Percentiles rank a stretch among this genome's conserved stretches.
These are phyloP conservation scores for Dipodomys spectabilis DNA, from an alignment of 2,113 vertebrate species.

Conservation along the genomic window DNA sequence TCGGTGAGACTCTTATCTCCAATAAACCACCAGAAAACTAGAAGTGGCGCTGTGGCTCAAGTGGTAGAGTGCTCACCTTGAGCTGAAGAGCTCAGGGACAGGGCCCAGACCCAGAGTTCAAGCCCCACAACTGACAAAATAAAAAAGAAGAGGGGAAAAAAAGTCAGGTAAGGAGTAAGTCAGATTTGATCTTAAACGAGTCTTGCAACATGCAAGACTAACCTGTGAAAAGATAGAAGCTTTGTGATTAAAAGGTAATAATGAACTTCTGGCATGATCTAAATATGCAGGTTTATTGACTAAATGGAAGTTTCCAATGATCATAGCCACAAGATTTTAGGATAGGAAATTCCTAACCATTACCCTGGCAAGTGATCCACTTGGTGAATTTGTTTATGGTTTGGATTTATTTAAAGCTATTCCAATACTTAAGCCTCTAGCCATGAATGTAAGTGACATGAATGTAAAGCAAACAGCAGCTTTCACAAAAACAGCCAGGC, in stretches of 20 bases:
- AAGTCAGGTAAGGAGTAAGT: neutral
- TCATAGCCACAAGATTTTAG: neutral
- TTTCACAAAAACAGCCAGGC: conserved; percentile 31
- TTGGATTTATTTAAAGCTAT: conserved; percentile 43
- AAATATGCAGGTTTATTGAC: neutral
- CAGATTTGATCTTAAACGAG: conserved; percentile 26
- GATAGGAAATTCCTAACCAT: neutral
- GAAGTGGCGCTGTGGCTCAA: too few species aligned
- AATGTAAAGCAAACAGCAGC: conserved; percentile 39
- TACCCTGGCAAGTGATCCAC: neutral
- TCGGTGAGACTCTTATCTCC: too few species aligned
- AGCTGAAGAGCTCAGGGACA: too few species aligned
- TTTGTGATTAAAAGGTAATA: neutral
- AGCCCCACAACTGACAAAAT: too few species aligned
- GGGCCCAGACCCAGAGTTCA: too few species aligned
- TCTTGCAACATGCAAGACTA: neutral
- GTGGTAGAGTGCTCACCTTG: too few species aligned
- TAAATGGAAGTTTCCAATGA: neutral
- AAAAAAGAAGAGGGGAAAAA: neutral
- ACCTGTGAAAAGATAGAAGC: neutral
- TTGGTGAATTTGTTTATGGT: conserved; percentile 30
- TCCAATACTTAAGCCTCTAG: conserved; percentile 7
- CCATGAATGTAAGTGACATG: conserved; percentile 27
- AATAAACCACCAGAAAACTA: too few species aligned
- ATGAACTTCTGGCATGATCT: neutral